Evolutionary conservation across 37 sponge, comb jelly and placozoan species (phyloP).

Genomic region (Petrosia ficiformis): DNA sequence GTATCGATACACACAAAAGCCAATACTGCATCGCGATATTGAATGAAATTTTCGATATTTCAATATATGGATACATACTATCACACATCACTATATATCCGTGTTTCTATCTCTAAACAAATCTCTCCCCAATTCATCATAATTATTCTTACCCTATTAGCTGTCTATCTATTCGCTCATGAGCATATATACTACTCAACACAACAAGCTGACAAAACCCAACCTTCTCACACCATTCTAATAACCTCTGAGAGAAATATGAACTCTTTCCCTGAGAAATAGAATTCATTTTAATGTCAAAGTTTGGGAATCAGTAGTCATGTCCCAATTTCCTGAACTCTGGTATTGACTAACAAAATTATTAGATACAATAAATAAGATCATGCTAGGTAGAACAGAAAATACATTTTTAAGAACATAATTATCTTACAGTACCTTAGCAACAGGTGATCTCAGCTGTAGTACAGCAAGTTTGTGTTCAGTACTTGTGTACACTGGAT

Average conservation of each 20-base stretch:
- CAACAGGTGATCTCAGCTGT: slow-evolving; percentile 65
- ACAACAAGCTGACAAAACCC: slow-evolving; percentile 18
- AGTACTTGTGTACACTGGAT: slow-evolving; percentile 27
- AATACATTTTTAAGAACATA: not conserved
- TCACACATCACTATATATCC: too few relatives aligned
- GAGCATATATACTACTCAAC: slow-evolving; percentile 49
- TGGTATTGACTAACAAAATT: too few relatives aligned
- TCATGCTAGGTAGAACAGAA: not conserved
- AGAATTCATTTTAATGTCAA: not conserved
- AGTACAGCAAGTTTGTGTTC: slow-evolving; percentile 27
- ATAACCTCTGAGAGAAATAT: slow-evolving; percentile 24
- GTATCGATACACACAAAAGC: too few relatives aligned
- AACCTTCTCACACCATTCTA: slow-evolving; percentile 34
- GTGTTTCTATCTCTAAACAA: too few relatives aligned
- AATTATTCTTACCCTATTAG: slow-evolving; percentile 45
- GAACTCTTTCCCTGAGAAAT: slow-evolving; percentile 18
- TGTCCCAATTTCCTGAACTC: too few relatives aligned
- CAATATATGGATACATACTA: too few relatives aligned
- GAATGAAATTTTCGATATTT: too few relatives aligned
- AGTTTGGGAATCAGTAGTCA: not conserved
- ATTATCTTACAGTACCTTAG: slow-evolving; percentile 39
- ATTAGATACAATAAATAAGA: not conserved
- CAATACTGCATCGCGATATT: too few relatives aligned
- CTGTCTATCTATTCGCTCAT: slow-evolving; percentile 60
- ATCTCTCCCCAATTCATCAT: too few relatives aligned